Conservation (phyloP, 2,888 invertebrate genomes). For the Drosophila neutralis region DNA sequence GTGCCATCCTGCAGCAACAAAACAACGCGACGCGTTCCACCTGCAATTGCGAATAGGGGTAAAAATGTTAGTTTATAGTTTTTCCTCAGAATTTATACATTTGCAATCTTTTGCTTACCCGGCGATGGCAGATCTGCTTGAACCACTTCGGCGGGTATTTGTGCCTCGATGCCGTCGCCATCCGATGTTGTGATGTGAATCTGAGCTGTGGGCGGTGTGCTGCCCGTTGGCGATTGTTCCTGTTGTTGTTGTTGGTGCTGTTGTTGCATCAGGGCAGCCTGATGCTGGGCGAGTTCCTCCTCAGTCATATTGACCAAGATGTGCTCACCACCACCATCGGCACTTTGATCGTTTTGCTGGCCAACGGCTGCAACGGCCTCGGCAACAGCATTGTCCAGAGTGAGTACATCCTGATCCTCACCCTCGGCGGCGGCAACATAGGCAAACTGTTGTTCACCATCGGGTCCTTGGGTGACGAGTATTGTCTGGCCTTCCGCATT, state of each 20-base stretch:
- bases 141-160: conserved; percentile 94
- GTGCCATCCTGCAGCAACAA: conserved; percentile 93
- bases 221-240: conserved; percentile 46
- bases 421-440: conserved; percentile 88
- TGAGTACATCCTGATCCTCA: conserved; percentile 86
- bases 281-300: conserved; percentile 81
- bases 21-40: conserved; percentile 93
- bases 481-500: conserved; percentile 92
- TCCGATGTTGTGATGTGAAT: conserved; percentile 73
- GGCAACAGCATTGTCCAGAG: conserved; percentile 84
- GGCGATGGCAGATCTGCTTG: conserved; percentile 94
- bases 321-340: conserved; percentile 76
- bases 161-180: conserved; percentile 87
- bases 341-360: conserved; percentile 75
- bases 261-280: conserved; percentile 72
- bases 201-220: conserved; percentile 62
- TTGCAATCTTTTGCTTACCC: conserved; percentile 85
- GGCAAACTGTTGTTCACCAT: conserved; percentile 90
- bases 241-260: conserved; percentile 51
- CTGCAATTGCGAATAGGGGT: conserved; percentile 84
- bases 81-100: neutral
- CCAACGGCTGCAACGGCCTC: conserved; percentile 83
- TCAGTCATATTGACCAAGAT: conserved; percentile 83
- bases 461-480: conserved; percentile 90
- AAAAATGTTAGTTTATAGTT: neutral